Base-by-base conservation (phyloP, 2,113 vertebrate genomes). In the Gopherus flavomarginatus region DNA sequence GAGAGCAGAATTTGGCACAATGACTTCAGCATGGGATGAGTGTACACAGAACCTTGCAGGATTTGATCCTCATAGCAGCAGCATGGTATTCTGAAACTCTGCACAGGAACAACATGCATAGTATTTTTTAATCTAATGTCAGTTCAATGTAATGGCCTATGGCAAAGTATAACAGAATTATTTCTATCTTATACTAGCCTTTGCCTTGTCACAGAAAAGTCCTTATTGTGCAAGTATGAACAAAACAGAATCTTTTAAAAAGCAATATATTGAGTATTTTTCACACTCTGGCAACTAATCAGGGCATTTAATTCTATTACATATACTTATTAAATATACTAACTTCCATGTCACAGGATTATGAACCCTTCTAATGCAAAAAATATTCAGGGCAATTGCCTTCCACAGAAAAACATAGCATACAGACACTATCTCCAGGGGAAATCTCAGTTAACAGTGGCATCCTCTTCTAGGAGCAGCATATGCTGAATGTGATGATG, bases 271-370 rank as follows among this genome's bases (percentile, higher is more conserved):
- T 26, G 1, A 42, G 2, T 62, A 53, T 89, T 86, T 90, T 56
- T 87, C 59, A 88, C 62, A 85, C 49, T 57, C 14, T 87, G 5
- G 0, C 50, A 89, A 86, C 0, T 47, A 92, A 86, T 72, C 93
- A 81, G 5, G 10, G 52, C 42, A 88, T 89, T 87, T 96, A 72
- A 52, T 72, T 38, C 38, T 29, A 86, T 86, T 81, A 84, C 95
- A 97, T 88, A 85, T 77, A 35, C 11, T 72, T 29, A 86, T 86
- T 81, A 84, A 96, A 97, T 88, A 85, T 77, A 35, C 11, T 52
- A 50, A 59, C 62, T 83, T 95, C 81, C 16, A 0, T 42, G 35
- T 87, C 79, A 57, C 16, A 47, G 8, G 87, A 89, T 47, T 35
- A 75, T 16, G 1, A 80, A 53, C 9, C 11, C 16, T 92, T 90